Conservation (phyloP, 2,888 invertebrate genomes). For the Tinea pellionella region DNA sequence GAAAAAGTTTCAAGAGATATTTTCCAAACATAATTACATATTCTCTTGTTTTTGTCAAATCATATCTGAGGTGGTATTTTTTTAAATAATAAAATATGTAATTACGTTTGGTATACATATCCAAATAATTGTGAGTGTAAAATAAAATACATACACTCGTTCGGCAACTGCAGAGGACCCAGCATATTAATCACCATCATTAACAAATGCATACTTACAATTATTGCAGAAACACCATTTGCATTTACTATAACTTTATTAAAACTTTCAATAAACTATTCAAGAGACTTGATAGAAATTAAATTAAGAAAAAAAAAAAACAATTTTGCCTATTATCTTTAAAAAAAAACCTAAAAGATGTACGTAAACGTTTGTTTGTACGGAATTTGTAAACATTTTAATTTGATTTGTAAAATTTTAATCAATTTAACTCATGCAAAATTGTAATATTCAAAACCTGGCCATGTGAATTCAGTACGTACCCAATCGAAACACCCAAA, state of each 20-base stretch:
- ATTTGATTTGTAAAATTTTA: too few relatives aligned
- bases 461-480: constrained; percentile 58
- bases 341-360: not conserved
- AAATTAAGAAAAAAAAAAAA: not conserved
- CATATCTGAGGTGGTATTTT: too few relatives aligned
- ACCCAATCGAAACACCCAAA: constrained; percentile 60
- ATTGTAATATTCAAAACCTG: not conserved
- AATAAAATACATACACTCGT: constrained; percentile 57
- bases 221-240: constrained; percentile 46
- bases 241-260: constrained; percentile 1
- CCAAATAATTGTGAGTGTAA: constrained; percentile 1
- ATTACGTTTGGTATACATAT: not conserved
- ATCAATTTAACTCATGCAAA: not conserved
- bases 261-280: not conserved
- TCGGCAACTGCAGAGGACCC: constrained; percentile 52
- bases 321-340: not conserved
- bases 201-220: constrained; percentile 48
- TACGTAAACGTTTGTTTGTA: not conserved
- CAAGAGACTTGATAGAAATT: too few relatives aligned
- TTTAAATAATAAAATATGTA: not conserved
- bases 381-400: too few relatives aligned
- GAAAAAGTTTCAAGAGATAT: not conserved
- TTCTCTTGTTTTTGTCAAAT: too few relatives aligned
- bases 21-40: not conserved
- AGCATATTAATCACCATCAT: constrained; percentile 37